phyloP scores from a whole-genome alignment of 2,797 vertebrate genomes.

The Thalassophryne amazonica region DNA sequence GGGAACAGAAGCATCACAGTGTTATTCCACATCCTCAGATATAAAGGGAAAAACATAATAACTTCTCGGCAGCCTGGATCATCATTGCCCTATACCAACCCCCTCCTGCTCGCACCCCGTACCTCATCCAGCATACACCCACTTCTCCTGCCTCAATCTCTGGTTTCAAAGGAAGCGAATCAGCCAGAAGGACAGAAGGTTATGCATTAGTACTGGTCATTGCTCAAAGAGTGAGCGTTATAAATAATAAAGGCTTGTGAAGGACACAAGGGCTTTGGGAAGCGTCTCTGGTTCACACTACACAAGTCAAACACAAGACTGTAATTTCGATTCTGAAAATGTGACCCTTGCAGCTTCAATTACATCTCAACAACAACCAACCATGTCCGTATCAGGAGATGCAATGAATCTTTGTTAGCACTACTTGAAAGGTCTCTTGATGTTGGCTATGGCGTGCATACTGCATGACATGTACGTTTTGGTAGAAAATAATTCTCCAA shows the following conservation, averaged over 20 bases:
- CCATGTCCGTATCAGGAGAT: slow-evolving; percentile 58
- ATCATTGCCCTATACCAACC: slow-evolving; percentile 69
- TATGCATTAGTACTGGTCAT: slow-evolving; percentile 99
- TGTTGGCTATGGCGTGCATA: slow-evolving; percentile 55
- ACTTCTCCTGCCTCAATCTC: slow-evolving; percentile 88
- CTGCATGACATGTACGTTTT: slow-evolving; percentile 34
- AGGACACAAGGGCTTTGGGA: slow-evolving; percentile 88
- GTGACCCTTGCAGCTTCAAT: slow-evolving; percentile 81
- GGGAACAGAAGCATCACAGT: slow-evolving; percentile 76
- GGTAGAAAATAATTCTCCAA: slow-evolving; percentile 50
- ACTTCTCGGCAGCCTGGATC: slow-evolving; percentile 84
- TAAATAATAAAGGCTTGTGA: slow-evolving; percentile 99
- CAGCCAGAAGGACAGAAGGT: slow-evolving; percentile 98
- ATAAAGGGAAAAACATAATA: slow-evolving; percentile 81
- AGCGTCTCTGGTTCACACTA: slow-evolving; percentile 86
- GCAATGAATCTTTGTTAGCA: slow-evolving; percentile 69
- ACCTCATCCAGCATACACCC: slow-evolving; percentile 67
- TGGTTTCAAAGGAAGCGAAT: slow-evolving; percentile 95
- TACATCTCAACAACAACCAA: slow-evolving; percentile 68
- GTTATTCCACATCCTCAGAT: slow-evolving; percentile 87
- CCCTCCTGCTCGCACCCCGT: slow-evolving; percentile 31
- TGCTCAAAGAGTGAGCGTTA: slow-evolving; percentile 97
- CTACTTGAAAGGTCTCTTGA: slow-evolving; percentile 72
- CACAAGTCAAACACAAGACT: slow-evolving; percentile 93
- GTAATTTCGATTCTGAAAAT: slow-evolving; percentile 93